Evolutionary conservation across 2,113 vertebrate species (phyloP).

Genomic region (Takifugu bimaculatus): DNA sequence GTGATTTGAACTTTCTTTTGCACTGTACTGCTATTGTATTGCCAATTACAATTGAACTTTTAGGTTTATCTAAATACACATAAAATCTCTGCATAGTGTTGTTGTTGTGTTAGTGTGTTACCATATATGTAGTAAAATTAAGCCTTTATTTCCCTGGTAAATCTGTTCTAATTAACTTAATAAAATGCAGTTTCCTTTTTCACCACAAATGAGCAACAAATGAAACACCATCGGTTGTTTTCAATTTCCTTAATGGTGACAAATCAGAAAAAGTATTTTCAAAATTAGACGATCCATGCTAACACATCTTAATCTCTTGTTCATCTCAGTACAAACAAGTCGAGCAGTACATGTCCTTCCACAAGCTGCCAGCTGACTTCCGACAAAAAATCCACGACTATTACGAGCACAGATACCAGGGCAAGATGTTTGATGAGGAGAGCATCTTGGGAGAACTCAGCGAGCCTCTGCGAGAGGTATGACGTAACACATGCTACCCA

Average conservation of each 20-base stretch:
- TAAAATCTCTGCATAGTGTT: too few species aligned
- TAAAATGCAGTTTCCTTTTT: too few species aligned
- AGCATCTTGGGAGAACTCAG: conserved; percentile 95
- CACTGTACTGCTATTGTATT: too few species aligned
- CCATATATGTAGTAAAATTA: too few species aligned
- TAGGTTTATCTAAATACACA: too few species aligned
- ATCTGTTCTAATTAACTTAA: too few species aligned
- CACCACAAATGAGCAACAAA: too few species aligned
- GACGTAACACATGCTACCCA: neutral
- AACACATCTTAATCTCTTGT: conserved; percentile 17
- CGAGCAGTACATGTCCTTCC: conserved; percentile 99
- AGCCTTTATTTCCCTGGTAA: too few species aligned
- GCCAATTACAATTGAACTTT: too few species aligned
- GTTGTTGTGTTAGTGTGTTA: too few species aligned
- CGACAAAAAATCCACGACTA: conserved; percentile 97
- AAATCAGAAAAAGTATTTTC: neutral
- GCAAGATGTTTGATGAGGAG: conserved; percentile 99
- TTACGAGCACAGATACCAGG: conserved; percentile 97
- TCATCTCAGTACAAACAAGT: conserved; percentile 91
- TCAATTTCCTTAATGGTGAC: neutral
- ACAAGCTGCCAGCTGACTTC: conserved; percentile 94
- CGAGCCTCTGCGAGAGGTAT: conserved; percentile 90
- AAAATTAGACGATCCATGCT: neutral
- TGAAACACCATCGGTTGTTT: neutral
- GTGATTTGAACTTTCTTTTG: too few species aligned